phyloP scores from a whole-genome alignment of 2,797 vertebrate genomes.

The Enteromius paludinosus region DNA sequence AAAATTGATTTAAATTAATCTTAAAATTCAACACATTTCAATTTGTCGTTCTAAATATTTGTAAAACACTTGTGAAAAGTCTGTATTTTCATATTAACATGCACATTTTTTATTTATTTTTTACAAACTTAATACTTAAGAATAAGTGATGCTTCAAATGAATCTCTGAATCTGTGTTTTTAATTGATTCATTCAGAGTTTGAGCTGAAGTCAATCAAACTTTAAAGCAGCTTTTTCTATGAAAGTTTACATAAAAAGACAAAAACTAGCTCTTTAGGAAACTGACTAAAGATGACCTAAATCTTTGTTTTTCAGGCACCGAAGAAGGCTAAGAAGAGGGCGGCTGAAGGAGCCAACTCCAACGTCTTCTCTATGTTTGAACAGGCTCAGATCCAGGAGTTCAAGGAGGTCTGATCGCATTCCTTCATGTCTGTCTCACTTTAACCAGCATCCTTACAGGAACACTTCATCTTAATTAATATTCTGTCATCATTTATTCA shows the following conservation, averaged over 20 bases:
- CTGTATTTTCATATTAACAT: background rate
- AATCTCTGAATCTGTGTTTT: background rate
- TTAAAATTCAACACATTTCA: background rate
- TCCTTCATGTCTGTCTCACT: background rate
- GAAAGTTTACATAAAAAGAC: background rate
- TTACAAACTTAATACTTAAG: no score
- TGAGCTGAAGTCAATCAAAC: background rate
- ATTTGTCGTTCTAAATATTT: background rate
- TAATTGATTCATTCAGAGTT: background rate
- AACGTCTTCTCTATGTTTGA: conserved; percentile 99
- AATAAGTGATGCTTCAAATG: background rate
- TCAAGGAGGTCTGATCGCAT: conserved; percentile 88
- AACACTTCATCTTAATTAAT: background rate
- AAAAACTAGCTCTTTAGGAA: background rate
- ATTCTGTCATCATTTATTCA: background rate
- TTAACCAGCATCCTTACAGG: background rate
- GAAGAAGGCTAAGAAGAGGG: conserved; percentile 95
- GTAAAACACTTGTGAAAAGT: background rate
- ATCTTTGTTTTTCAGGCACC: conserved; percentile 80
- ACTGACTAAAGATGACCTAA: background rate
- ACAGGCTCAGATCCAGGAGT: conserved; percentile 98
- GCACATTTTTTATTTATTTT: background rate
- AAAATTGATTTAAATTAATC: background rate
- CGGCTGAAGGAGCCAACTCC: conserved; percentile 92
- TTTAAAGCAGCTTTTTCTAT: background rate